phyloP scores from a whole-genome alignment of 1,140 invertebrate genomes.

The Achroia grisella region DNA sequence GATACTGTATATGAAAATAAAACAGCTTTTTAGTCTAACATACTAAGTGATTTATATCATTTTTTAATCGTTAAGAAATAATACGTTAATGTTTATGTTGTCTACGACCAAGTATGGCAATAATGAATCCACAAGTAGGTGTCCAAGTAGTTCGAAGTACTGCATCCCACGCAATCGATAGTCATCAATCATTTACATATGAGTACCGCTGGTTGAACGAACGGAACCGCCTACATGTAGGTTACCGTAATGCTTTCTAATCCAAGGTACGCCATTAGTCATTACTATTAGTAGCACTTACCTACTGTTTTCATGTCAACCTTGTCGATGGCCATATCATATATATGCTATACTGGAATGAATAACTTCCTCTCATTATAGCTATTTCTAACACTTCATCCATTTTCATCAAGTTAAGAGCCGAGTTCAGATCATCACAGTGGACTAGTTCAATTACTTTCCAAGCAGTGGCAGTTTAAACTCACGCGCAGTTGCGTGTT shows the following conservation, averaged over 20 bases:
- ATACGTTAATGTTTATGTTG: constrained; percentile 5
- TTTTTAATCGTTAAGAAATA: not conserved
- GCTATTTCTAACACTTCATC: no score
- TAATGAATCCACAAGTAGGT: constrained; percentile 34
- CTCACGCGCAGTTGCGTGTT: constrained; percentile 46
- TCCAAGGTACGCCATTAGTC: constrained; percentile 38
- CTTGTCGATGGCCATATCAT: no score
- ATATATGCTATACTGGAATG: no score
- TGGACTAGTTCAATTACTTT: constrained; percentile 7
- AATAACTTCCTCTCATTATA: no score
- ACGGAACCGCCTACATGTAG: constrained; percentile 17
- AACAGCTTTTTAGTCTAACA: no score
- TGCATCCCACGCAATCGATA: constrained; percentile 42
- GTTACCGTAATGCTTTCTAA: constrained; percentile 50
- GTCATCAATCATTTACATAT: constrained; percentile 56
- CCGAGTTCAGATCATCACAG: no score
- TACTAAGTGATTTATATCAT: no score
- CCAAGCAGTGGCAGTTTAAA: constrained; percentile 23
- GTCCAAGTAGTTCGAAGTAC: constrained; percentile 35
- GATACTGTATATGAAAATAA: no score
- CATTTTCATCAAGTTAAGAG: no score
- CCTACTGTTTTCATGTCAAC: no score
- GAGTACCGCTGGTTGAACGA: constrained; percentile 35
- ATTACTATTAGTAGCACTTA: constrained; percentile 22
- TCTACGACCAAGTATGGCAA: constrained; percentile 20